Evolutionary conservation across 2,888 invertebrate species (phyloP), one percentile per base, ranked within the genome.

Genomic region (Mimachlamys varia): DNA sequence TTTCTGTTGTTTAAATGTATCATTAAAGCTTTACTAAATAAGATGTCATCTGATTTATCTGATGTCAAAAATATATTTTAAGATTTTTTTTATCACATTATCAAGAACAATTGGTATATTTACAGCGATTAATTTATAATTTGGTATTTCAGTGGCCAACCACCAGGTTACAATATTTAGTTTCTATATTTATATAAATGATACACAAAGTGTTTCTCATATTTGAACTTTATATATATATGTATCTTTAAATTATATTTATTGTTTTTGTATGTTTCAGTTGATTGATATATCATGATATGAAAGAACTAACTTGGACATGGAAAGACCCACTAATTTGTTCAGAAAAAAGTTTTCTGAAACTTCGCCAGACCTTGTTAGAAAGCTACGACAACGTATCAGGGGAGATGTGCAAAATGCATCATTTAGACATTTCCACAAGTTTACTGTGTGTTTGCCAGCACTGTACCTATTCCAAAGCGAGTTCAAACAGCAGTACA

Each of bases 401-500:
- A 50, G 90, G 37, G 88, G 88, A 55, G 90, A 92, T 89, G 91
- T 93, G 2, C 92, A 91, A 44, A 62, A 88, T 53, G 49, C 50
- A 12, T 89, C 88, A 33, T 92, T 91, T 89, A 92, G 92, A 49
- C 87, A 49, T 0, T 93, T 91, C 89, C 89, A 90, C 62, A 89
- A 37, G 13, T 94, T 89, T 89, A 89, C 91, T 12, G 91, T 92
- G 15, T 62, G 88, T 4, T 62, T 95, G 37, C 92, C 94, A 38
- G 87, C 91, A 15, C 90, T 94, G 1, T 88, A 88, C 0, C 38
- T 38, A 12, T 93, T 90, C 88, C 92, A 92, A 13, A 89, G 87
- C 50, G 93, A 93, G 2, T 94, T 95, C 90, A 90, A 88, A 13
- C 89, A 91, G 19, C 89, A 91, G 89, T 93, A 93, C 76, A 89